Percentiles rank a stretch among this genome's conserved stretches.
Evolutionary conservation across 2,113 vertebrate species (phyloP).

Genomic region (Ammodramus savannarum): DNA sequence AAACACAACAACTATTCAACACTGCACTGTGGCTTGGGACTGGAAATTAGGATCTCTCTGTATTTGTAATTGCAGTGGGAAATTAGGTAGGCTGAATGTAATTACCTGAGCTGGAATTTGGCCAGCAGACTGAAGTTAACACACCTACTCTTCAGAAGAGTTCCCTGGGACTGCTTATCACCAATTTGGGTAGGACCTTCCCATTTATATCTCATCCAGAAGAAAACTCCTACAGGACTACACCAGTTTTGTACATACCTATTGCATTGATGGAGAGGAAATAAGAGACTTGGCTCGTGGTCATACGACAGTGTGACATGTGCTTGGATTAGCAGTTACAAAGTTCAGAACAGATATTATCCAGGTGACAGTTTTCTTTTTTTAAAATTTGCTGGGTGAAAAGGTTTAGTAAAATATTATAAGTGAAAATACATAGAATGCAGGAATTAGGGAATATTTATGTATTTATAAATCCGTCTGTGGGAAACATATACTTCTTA

Average conservation of each 20-base stretch:
- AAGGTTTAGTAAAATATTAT: neutral
- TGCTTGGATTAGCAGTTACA: neutral
- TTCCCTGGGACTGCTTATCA: constrained; percentile 38
- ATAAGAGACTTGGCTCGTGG: neutral
- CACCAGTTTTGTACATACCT: neutral
- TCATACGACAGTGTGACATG: neutral
- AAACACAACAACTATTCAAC: neutral
- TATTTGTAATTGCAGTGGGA: constrained; percentile 64
- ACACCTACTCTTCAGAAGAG: constrained; percentile 2
- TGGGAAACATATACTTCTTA: neutral
- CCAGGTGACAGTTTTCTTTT: neutral
- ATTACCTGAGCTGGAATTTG: constrained; percentile 62
- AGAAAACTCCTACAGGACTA: constrained; percentile 4
- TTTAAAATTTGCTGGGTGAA: neutral
- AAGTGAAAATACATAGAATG: neutral
- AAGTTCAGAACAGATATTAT: neutral
- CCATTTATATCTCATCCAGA: neutral
- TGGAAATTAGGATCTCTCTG: constrained; percentile 38
- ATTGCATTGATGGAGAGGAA: neutral
- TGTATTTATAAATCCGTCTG: neutral
- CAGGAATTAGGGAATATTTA: neutral
- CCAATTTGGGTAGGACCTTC: constrained; percentile 28
- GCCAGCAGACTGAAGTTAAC: constrained; percentile 50
- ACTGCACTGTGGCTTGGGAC: constrained; percentile 6
- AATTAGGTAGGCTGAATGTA: constrained; percentile 61